phyloP scores from a whole-genome alignment of 2,888 invertebrate species.

The Proisotoma minuta region DNA sequence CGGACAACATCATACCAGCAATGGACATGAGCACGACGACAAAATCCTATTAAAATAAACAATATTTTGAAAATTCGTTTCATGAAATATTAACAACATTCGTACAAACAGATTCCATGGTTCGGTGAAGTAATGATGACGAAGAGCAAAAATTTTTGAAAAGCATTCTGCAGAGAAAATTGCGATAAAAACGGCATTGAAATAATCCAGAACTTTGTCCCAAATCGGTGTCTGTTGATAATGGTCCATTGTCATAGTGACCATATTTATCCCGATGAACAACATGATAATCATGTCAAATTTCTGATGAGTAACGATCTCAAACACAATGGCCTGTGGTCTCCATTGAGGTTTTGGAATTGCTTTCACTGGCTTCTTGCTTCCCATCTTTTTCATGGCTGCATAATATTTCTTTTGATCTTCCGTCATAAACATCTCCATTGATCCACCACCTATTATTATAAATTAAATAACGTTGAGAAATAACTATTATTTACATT shows the following conservation, averaged over 20 bases:
- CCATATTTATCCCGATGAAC: slow-evolving; percentile 76
- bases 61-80: no score
- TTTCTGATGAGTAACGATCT: slow-evolving; percentile 95
- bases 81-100: background rate
- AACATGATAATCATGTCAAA: slow-evolving; percentile 99
- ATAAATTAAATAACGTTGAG: no score
- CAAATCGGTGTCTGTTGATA: slow-evolving; percentile 69
- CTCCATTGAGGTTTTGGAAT: slow-evolving; percentile 97
- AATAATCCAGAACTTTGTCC: slow-evolving; percentile 72
- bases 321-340: slow-evolving; percentile 93
- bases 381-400: slow-evolving; percentile 99
- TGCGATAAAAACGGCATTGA: slow-evolving; percentile 96
- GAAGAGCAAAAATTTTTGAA: slow-evolving; percentile 94
- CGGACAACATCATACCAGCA: slow-evolving; percentile 88
- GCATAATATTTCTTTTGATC: slow-evolving; percentile 99
- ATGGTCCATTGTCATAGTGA: slow-evolving; percentile 97
- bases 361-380: slow-evolving; percentile 96
- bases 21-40: slow-evolving; percentile 20
- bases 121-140: slow-evolving; percentile 91
- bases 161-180: slow-evolving; percentile 97
- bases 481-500: background rate
- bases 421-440: slow-evolving; percentile 99
- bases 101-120: slow-evolving; percentile 18
- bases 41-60: slow-evolving; percentile 3
- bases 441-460: slow-evolving; percentile 91